Evolutionary conservation across 2,888 invertebrate species (phyloP), one percentile per base, ranked within the genome.

Genomic region (Tanytarsus gracilentus): DNA sequence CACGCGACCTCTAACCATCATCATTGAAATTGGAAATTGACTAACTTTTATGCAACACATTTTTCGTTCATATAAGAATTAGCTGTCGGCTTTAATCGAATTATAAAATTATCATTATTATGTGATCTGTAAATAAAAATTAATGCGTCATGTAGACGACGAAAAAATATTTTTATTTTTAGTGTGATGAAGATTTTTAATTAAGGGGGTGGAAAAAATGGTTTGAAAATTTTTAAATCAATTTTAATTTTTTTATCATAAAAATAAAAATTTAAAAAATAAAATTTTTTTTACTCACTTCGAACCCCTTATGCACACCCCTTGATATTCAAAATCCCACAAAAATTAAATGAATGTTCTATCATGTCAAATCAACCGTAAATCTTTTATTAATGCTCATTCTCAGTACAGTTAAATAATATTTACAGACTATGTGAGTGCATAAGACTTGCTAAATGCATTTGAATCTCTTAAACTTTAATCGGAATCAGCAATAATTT

Each of bases 401-500:
- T 14, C 40, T 40, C 40, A 18, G n/a, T 14, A 36, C 36, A 7
- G 14, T 16, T n/a, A 14, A 14, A 36, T 16, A 36, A 14, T 14
- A 36, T n/a, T n/a, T n/a, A n/a, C n/a, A n/a, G n/a, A n/a, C n/a
- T n/a, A n/a, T n/a, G n/a, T n/a, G n/a, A 36, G n/a, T n/a, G 16
- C 36, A 18, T 40, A 18, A 40, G 21, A 9, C 3, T 21, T 40
- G 18, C 18, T 40, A 40, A 40, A 40, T 40, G 18, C 40, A 40
- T 40, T 18, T 21, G 21, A 40, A 9, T 40, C 16, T 40, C 16
- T 40, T n/a, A 40, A 18, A 18, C 40, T 40, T 40, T 40, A 33
- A 52, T 52, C 52, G 30, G 6, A 14, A 52, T 52, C 52, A 52
- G 52, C 52, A 52, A 52, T 52, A 52, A 52, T 52, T 52, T 50